Conservation (phyloP, 2,797 vertebrate species). For the Uromys caudimaculatus region DNA sequence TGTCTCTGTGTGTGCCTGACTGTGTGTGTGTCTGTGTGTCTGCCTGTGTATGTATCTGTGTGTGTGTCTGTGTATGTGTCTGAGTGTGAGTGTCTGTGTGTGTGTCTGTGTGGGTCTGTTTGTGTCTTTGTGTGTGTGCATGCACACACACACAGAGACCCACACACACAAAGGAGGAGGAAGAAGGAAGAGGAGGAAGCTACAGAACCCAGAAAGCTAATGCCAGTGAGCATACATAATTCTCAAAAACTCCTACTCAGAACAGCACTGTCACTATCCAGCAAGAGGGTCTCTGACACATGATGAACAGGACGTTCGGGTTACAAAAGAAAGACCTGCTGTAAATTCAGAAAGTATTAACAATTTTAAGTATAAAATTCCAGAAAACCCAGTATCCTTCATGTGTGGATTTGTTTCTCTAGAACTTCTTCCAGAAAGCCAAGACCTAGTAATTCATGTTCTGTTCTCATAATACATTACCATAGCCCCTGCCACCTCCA, state of each 20-base stretch:
- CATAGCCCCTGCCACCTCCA: too few relatives aligned
- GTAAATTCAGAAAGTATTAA: background rate
- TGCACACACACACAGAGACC: too few relatives aligned
- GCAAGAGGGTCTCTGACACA: background rate
- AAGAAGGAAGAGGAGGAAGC: background rate
- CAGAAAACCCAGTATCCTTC: background rate
- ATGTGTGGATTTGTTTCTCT: background rate
- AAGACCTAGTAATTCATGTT: background rate
- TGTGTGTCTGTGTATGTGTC: too few relatives aligned
- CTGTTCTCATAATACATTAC: background rate
- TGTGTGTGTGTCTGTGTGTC: too few relatives aligned
- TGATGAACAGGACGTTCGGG: background rate
- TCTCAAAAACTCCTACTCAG: background rate
- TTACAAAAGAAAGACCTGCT: background rate
- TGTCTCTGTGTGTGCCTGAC: too few relatives aligned
- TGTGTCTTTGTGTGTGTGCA: too few relatives aligned
- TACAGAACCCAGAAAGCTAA: background rate
- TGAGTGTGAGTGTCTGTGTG: too few relatives aligned
- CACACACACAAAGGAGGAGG: background rate
- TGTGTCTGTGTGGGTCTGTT: too few relatives aligned
- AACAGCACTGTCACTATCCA: background rate
- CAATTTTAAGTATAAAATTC: background rate
- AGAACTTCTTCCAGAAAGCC: background rate
- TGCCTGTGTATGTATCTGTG: too few relatives aligned
- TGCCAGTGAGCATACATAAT: background rate